phyloP scores from a whole-genome alignment of 2,797 vertebrate genomes.

The Leptoclinus maculatus region DNA sequence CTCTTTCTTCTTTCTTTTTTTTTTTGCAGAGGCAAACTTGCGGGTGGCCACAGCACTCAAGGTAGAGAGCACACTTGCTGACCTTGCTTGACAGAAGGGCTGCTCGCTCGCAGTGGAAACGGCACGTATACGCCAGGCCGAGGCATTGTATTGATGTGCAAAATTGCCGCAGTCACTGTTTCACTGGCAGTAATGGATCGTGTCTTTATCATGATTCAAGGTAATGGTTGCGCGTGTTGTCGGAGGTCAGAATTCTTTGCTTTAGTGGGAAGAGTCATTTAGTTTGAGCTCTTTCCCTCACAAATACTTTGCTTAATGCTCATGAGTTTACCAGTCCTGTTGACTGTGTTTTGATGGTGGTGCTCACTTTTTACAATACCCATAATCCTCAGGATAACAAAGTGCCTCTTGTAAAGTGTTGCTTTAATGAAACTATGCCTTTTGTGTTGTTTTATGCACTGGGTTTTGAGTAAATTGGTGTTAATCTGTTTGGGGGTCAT shows the following conservation, averaged over 20 bases:
- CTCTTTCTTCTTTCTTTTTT: conserved; percentile 33
- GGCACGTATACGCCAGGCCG: conserved; percentile 15
- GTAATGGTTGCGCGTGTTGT: conserved; percentile 34
- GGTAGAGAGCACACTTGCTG: conserved; percentile 44
- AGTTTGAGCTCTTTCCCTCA: conserved; percentile 43
- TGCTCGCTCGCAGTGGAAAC: conserved; percentile 17
- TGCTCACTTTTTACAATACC: conserved; percentile 72
- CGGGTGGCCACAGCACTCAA: conserved; percentile 13
- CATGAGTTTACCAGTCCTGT: conserved; percentile 57
- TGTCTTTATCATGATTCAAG: conserved; percentile 36
- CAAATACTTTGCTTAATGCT: conserved; percentile 56
- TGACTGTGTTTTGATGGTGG: conserved; percentile 64
- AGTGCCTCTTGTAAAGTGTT: conserved; percentile 67
- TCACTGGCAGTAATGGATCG: conserved; percentile 11
- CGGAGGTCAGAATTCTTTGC: conserved; percentile 25
- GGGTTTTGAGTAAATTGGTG: conserved; percentile 63
- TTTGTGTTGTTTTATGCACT: conserved; percentile 58
- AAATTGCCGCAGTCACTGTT: conserved; percentile 29
- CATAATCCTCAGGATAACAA: conserved; percentile 65
- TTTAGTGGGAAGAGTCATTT: conserved; percentile 43
- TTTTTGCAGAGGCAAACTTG: conserved; percentile 24
- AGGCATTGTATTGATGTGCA: conserved; percentile 31
- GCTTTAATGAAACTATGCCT: conserved; percentile 60
- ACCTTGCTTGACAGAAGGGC: conserved; percentile 30
- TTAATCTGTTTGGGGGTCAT: conserved; percentile 65